Conservation (phyloP, 2,113 vertebrate genomes). For the Hemiscyllium ocellatum region DNA sequence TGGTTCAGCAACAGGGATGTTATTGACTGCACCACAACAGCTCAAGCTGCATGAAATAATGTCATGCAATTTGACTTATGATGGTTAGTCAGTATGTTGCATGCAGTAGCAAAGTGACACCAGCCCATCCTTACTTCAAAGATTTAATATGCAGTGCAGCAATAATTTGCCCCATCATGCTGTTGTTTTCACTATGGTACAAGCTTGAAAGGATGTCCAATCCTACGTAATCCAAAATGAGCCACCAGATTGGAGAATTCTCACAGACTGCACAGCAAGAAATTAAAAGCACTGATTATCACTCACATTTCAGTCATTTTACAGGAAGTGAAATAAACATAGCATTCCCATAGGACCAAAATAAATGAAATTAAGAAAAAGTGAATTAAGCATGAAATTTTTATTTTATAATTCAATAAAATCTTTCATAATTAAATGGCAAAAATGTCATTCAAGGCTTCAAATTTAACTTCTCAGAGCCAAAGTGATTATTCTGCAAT, state of each 20-base stretch:
- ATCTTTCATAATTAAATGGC: background rate
- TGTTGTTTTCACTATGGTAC: too few relatives aligned
- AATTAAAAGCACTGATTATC: background rate
- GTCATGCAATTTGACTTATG: background rate
- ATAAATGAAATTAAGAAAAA: background rate
- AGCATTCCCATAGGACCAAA: background rate
- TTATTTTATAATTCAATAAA: background rate
- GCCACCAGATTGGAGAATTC: too few relatives aligned
- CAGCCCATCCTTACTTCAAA: too few relatives aligned
- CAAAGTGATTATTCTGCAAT: background rate
- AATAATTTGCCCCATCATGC: too few relatives aligned
- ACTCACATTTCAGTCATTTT: background rate
- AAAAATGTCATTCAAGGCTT: background rate
- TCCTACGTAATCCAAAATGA: too few relatives aligned
- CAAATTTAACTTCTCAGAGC: background rate
- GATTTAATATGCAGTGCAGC: too few relatives aligned
- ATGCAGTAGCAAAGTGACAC: too few relatives aligned
- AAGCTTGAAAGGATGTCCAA: too few relatives aligned
- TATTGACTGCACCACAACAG: too few relatives aligned
- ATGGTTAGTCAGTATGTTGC: background rate
- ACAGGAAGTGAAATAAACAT: background rate
- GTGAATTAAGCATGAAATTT: background rate
- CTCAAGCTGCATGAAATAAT: background rate
- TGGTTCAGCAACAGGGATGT: too few relatives aligned
- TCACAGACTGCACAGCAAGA: too few relatives aligned